These are phyloP conservation scores for Amiota communis DNA, from an alignment of 2,888 invertebrate genomes.

Conservation along the genomic window DNA sequence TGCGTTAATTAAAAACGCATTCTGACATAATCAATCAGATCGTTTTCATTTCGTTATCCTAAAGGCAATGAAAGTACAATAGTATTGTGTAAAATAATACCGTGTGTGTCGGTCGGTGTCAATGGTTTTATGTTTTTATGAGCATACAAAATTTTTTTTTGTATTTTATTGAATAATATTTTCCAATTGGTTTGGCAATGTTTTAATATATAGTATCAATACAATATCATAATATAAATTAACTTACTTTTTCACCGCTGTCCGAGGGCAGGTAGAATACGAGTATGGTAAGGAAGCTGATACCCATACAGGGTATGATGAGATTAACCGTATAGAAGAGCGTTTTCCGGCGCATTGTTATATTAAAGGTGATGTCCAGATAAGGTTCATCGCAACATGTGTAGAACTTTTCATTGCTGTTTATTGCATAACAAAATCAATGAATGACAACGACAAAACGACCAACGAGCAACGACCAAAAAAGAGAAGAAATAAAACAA, in stretches of 20 bases:
- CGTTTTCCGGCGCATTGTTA: constrained; percentile 96
- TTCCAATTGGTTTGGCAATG: too few species aligned
- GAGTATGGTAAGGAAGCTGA: constrained; percentile 95
- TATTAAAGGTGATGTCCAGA: constrained; percentile 97
- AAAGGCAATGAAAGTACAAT: too few species aligned
- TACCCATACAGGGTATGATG: constrained; percentile 97
- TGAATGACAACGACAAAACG: too few species aligned
- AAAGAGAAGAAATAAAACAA: constrained; percentile 15
- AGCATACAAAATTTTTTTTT: too few species aligned
- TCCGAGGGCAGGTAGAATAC: constrained; percentile 98
- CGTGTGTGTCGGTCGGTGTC: too few species aligned
- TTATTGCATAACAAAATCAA: constrained; percentile 53
- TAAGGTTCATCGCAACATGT: constrained; percentile 98
- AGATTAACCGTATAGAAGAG: constrained; percentile 97
- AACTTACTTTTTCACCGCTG: constrained; percentile 94
- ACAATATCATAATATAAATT: not conserved
- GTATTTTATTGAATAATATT: too few species aligned
- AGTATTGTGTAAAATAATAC: too few species aligned
- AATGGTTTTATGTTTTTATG: too few species aligned
- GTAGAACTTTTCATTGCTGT: constrained; percentile 92
- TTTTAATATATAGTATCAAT: too few species aligned
- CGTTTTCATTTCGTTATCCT: not conserved
- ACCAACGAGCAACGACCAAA: constrained; percentile 9
- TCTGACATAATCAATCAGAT: not conserved
- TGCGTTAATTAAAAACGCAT: not conserved